Base-by-base conservation (phyloP, 2,113 vertebrate genomes). In the Capreolus pygargus region DNA sequence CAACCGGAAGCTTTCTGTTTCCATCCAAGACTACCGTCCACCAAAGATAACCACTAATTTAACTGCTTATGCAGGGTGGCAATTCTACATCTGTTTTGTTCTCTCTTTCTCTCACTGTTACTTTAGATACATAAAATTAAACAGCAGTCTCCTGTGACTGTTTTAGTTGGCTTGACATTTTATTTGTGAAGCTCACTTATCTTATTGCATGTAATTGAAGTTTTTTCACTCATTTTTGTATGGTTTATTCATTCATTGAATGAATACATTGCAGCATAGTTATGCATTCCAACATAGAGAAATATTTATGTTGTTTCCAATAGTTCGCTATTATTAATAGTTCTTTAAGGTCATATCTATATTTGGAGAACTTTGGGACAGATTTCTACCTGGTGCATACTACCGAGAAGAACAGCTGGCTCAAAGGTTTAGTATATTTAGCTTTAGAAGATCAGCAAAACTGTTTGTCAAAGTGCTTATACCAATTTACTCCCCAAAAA, bases 1-100 rank as follows among this genome's bases (percentile, higher is more conserved):
- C 6, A 58, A 12, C 3, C 6, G n/a, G 64, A 95, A 74, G 6
- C 1, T 3, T 5, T 28, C 7, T 19, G 39, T 8, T 1, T 2
- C 39, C 28, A 5, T 96, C 13, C 3, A 27, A 85, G 27, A 67
- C 15, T 23, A 39, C 3, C n/a, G 4, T 27, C 1, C 1, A 88
- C 4, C 4, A 61, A 39, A 83, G 21, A 50, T 50, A 90, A 84
- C 0, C 33, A 50, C 7, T 28, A 43, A 12, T 5, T 4, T 92
- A 78, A 36, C 3, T 86, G 67, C n/a, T 94, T 27, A 43, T 14
- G 36, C 25, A 43, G 23, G 12, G 12, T 43, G 36, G 10, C 6
- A 16, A 84, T 28, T 2, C 33, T 47, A 52, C 1, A 21, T 25
- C 30, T 36, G 12, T 70, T 50, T 70, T 57, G 36, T 36, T 11